A percentile compares a stretch with the other conserved stretches of the same genome.
phyloP scores from a whole-genome alignment of 1,140 invertebrate species.

The Phocides pigmalion region DNA sequence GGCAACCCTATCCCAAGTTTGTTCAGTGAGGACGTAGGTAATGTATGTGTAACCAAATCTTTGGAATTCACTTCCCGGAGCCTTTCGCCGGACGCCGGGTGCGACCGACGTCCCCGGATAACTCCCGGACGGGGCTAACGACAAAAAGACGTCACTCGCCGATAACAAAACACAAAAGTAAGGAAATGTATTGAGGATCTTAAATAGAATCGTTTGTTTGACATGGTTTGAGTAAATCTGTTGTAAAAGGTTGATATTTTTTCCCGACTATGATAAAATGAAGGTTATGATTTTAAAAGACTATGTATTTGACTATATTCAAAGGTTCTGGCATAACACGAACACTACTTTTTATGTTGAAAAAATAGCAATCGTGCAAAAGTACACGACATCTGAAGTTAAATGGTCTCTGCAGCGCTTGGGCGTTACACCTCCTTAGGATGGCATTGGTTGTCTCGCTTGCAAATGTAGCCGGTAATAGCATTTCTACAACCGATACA shows the following conservation, averaged over 20 bases:
- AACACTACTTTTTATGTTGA: too few species aligned
- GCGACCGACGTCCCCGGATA: conserved; percentile 11
- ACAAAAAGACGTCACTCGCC: conserved; percentile 13
- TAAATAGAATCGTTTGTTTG: conserved; percentile 4
- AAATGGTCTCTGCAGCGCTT: too few species aligned
- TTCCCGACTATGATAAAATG: too few species aligned
- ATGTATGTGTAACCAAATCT: conserved; percentile 19
- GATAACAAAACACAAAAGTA: conserved; percentile 11
- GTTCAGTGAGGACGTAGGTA: neutral
- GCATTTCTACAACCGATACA: too few species aligned
- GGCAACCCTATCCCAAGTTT: neutral
- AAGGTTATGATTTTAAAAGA: neutral
- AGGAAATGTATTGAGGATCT: conserved; percentile 4
- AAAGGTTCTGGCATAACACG: too few species aligned
- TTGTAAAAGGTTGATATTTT: too few species aligned
- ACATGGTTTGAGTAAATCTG: neutral
- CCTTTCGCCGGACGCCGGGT: neutral
- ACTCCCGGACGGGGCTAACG: conserved; percentile 10
- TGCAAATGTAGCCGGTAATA: too few species aligned
- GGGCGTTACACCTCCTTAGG: too few species aligned
- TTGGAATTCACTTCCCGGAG: conserved; percentile 15
- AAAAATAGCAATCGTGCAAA: too few species aligned
- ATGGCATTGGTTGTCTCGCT: too few species aligned
- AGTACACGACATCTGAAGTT: too few species aligned
- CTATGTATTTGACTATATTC: neutral